phyloP scores from a whole-genome alignment of 2,113 vertebrate genomes.

The Heterochromis multidens region DNA sequence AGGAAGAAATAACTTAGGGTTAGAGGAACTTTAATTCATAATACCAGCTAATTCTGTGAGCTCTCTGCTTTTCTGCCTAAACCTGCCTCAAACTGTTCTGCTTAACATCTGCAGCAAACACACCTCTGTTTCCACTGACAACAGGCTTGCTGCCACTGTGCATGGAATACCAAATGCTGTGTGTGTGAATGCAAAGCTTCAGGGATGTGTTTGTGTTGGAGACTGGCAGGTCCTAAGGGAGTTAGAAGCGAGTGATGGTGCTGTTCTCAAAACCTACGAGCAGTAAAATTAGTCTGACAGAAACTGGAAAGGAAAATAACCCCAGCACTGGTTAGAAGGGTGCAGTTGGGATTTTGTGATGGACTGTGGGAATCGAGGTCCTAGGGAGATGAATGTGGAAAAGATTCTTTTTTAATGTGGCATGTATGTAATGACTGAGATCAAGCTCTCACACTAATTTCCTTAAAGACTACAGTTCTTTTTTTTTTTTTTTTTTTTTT shows the following conservation, averaged over 20 bases:
- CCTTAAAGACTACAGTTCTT: not conserved
- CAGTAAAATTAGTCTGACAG: not conserved
- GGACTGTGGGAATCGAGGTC: not conserved
- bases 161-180: slow-evolving; percentile 34
- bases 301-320: not conserved
- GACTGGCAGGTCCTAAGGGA: not conserved
- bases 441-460: not conserved
- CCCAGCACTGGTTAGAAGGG: not conserved
- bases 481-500: not conserved
- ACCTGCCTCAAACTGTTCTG: not conserved
- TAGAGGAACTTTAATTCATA: not conserved
- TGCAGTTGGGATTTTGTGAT: not conserved
- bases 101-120: slow-evolving; percentile 22
- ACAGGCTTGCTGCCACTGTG: slow-evolving; percentile 2
- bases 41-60: not conserved
- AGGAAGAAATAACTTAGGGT: not conserved
- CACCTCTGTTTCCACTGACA: slow-evolving; percentile 3
- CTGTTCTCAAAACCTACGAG: not conserved
- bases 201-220: slow-evolving; percentile 16
- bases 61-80: not conserved
- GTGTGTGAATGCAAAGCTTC: slow-evolving; percentile 15
- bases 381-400: not conserved
- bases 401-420: not conserved
- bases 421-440: not conserved
- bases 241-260: not conserved